A percentile compares a stretch with the other conserved stretches of the same genome.
phyloP scores from a whole-genome alignment of 2,888 invertebrate species.

The Chromoteleia sp. region DNA sequence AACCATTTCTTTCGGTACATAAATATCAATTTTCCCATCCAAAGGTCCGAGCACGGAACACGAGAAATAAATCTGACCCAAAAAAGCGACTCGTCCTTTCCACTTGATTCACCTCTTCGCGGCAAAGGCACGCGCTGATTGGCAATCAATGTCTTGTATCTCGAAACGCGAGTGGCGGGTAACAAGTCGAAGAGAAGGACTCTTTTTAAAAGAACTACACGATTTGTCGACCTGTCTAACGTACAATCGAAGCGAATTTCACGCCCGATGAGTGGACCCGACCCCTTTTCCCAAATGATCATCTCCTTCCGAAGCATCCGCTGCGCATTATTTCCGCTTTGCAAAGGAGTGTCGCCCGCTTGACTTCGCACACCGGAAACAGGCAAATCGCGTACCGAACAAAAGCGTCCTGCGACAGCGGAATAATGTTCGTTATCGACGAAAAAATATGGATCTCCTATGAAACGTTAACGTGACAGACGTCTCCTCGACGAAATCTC shows the following conservation, averaged over 20 bases:
- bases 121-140: conserved; percentile 40
- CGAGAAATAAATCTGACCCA: conserved; percentile 13
- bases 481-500: not conserved
- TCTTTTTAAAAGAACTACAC: conserved; percentile 36
- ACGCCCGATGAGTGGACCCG: conserved; percentile 48
- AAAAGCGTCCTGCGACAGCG: conserved; percentile 21
- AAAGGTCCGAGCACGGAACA: not conserved
- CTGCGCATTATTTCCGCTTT: conserved; percentile 48
- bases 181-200: conserved; percentile 24
- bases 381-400: conserved; percentile 39
- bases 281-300: conserved; percentile 54
- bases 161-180: conserved; percentile 31
- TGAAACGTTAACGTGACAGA: not conserved
- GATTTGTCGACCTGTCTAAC: conserved; percentile 52
- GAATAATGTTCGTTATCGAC: conserved; percentile 24
- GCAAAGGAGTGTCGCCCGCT: conserved; percentile 34
- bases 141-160: conserved; percentile 56
- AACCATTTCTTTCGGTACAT: conserved; percentile 19
- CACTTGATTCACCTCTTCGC: conserved; percentile 14
- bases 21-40: conserved; percentile 22
- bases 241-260: conserved; percentile 65
- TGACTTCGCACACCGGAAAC: conserved; percentile 49
- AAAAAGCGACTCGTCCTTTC: conserved; percentile 16
- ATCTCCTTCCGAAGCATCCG: conserved; percentile 32
- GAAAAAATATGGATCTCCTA: conserved; percentile 13